These are phyloP conservation scores for Lagodon rhomboides DNA, from an alignment of 2,797 vertebrate species.

Conservation along the genomic window DNA sequence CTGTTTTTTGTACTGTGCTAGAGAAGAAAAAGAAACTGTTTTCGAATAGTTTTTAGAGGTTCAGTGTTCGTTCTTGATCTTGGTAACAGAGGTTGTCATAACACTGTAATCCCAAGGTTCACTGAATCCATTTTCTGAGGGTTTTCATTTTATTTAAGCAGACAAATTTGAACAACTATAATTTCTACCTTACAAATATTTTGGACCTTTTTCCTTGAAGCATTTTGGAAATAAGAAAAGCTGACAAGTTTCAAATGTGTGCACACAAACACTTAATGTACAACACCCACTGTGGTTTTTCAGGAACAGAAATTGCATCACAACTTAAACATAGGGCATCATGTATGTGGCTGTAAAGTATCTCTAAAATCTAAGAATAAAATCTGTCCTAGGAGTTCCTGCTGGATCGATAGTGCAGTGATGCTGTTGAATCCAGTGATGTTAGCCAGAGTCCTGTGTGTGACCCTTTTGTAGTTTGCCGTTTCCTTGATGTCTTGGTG, in stretches of 20 bases:
- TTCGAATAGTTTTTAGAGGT: neutral
- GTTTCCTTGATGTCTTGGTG: conserved; percentile 40
- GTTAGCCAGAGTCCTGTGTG: neutral
- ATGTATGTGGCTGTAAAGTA: neutral
- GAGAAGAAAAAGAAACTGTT: neutral
- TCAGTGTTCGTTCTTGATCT: neutral
- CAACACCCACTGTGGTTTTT: no score
- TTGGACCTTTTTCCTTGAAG: no score
- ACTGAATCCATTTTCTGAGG: neutral
- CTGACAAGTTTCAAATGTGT: no score
- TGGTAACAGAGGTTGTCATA: neutral
- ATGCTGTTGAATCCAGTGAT: neutral
- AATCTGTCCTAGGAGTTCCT: neutral
- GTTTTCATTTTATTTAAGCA: neutral
- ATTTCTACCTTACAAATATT: neutral
- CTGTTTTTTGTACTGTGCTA: no score
- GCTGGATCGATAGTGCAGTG: neutral
- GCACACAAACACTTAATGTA: no score
- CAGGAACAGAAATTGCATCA: neutral
- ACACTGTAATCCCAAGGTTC: neutral
- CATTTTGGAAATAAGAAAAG: no score
- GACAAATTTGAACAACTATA: neutral
- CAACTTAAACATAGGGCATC: neutral
- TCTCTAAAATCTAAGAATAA: neutral
- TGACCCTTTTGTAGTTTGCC: neutral